Percentiles rank a stretch among this genome's conserved stretches.
Evolutionary conservation across 1,140 invertebrate species (phyloP).

Genomic region (Caenorhabditis latens): DNA sequence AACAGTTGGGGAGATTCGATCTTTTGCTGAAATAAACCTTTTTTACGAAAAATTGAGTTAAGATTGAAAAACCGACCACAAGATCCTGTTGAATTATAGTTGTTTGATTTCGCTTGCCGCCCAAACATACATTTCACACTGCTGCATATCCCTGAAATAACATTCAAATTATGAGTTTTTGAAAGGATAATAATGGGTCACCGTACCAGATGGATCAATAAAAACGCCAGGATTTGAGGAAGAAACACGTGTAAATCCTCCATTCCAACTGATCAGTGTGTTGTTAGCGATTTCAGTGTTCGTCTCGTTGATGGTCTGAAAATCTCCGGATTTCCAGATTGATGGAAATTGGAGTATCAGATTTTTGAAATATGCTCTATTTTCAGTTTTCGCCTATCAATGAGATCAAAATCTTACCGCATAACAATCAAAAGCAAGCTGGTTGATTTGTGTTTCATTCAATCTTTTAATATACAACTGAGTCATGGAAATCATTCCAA

Average conservation of each 20-base stretch:
- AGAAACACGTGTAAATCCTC: conserved; percentile 19
- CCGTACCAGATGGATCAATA: conserved; percentile 20
- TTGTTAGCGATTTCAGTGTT: background rate
- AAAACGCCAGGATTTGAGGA: conserved; percentile 37
- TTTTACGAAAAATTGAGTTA: background rate
- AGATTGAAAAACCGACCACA: background rate
- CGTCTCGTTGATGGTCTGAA: background rate
- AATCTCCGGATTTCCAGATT: background rate
- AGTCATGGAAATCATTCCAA: conserved; percentile 46
- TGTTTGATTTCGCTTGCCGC: background rate
- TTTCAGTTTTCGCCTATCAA: too few relatives aligned
- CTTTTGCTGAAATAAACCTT: background rate
- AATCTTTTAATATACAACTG: background rate
- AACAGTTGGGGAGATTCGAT: conserved; percentile 16
- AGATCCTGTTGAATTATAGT: conserved; percentile 42
- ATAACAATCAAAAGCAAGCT: conserved; percentile 15
- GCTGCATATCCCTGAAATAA: conserved; percentile 39
- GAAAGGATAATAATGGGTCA: background rate
- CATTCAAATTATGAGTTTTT: background rate
- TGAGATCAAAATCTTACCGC: background rate
- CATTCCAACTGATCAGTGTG: conserved; percentile 19
- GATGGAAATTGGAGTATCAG: too few relatives aligned
- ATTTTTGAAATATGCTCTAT: background rate
- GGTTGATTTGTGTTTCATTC: conserved; percentile 20
- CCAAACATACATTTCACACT: conserved; percentile 48